Evolutionary conservation across 2,797 vertebrate genomes (phyloP), one percentile per base, ranked within the genome.

Genomic region (Enteromius anoplus): DNA sequence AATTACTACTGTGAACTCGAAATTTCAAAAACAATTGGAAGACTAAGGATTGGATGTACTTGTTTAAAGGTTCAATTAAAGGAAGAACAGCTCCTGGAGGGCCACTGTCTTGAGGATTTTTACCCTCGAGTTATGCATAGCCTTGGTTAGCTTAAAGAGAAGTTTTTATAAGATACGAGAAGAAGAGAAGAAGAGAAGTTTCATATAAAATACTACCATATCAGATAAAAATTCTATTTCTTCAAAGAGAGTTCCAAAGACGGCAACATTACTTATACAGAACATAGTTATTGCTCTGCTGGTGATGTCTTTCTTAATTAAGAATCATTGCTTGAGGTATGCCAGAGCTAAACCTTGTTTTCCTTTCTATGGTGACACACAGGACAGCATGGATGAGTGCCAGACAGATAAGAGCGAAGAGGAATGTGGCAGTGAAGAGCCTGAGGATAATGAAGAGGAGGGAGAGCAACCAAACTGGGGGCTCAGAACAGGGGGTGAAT

Each of bases 401-500:
- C 73, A 58, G 14, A 84, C 79, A 87, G 95, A 94, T 60, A 93
- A 94, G 26, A 94, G 92, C 42, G 92, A 93, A 73, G 94, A 93
- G 86, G 94, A 94, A 34, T 90, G 89, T 68, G 94, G 91, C 88
- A 93, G 93, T 29, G 40, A 93, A 88, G 76, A 93, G 89, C 83
- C 87, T 0, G 91, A 91, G 75, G 91, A 90, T 68, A 89, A 75
- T 79, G 84, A 90, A 60, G 89, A 90, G 19, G 82, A 90, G 6
- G 83, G 84, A 0, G 80, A 92, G 70, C 23, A 51, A 82, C 68
- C 66, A 40, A 64, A 64, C 14, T 34, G 19, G 60, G n/a, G 26
- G 49, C 37, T 60, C 29, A 17, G 19, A 23, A 70, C 62, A 21
- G 21, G 23, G 14, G 19, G 4, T 49, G 40, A 58, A 15, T 78